Base-by-base conservation (phyloP, 2,113 vertebrate genomes). In the Phycodurus eques region DNA sequence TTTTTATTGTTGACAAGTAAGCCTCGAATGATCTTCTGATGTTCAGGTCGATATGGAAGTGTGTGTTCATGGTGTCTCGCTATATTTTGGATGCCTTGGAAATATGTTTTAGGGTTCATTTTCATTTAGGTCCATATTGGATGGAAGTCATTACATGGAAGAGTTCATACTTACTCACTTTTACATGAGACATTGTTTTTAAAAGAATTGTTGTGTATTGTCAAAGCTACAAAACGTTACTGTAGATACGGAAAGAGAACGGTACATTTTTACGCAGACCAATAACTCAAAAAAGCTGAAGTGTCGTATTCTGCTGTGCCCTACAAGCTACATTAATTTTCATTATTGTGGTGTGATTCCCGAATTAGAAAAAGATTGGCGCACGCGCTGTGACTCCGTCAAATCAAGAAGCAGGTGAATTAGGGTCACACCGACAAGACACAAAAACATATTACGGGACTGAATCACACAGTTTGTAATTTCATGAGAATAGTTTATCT, bases 51-150 rank as follows among this genome's bases (percentile, higher is more conserved):
- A 83, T 54, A 54, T 77, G 64, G 33, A 83, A 67, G 61, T 49
- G 67, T 84, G 68, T 74, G 78, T 90, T 88, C 83, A 82, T 77
- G 85, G 86, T 61, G 80, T 90, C 87, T 85, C n/a, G n/a, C 72
- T 88, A 79, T 88, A 85, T 79, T 76, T 83, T 76, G 49, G 78
- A 89, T 68, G 77, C 83, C 80, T 85, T 86, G 85, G 81, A 88
- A 88, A 80, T 83, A 46, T 70, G 70, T 72, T 73, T 77, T 72
- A 80, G 79, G 35, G 56, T 78, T 68, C 73, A 71, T 73, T 83
- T 84, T 76, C 81, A 66, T 87, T 89, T 89, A 91, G 88, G 88
- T 92, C 91, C 91, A 92, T 91, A 91, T 92, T 90, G 91, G 91
- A 92, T 91, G 83, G 71, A 89, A 87, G 83, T 85, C 79, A 81